Base-by-base conservation (phyloP, 2,888 invertebrate species). In the Cacoxenus indagator region DNA sequence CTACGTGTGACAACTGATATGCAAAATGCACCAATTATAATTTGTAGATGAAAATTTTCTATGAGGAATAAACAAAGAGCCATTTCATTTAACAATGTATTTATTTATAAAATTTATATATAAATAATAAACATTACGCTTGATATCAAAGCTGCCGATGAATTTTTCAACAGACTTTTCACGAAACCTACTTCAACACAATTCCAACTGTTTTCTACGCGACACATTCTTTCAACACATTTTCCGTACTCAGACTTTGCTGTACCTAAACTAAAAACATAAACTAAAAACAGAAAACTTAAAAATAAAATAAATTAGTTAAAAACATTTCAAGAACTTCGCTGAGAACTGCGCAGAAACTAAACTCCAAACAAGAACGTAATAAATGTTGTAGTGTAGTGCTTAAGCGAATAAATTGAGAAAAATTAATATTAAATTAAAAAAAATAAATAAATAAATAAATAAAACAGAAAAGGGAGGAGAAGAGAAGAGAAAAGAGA, bases 191-290 rank as follows among this genome's bases (percentile, higher is more conserved):
- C 29, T 55, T 45, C 66, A 17, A 64, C 48, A 74, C 69, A 27
- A 70, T 24, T 62, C 45, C 45, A 17, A 62, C 26, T 76, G 71
- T 70, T 46, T 55, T 37, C 8, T 17, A 26, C n/a, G 37, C 22
- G 61, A 71, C 59, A 70, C n/a, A n/a, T n/a, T n/a, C n/a, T 57
- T 61, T 65, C 61, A 64, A 57, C 57, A 74, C 46, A 73, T 71
- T 74, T 80, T 82, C 78, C 71, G 75, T 81, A 72, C 81, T 81
- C 82, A 81, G 81, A 79, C 61, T 62, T 79, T 82, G 82, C 82
- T 82, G 79, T 81, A 82, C 80, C 83, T 80, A 73, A 72, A 75
- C 71, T 73, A 72, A 61, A 68, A 67, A 68, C 48, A 70, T 72
- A 70, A 70, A 75, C 69, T 69, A 71, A 62, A 48, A 57, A 65